Percentiles rank a stretch among this genome's conserved stretches.
Conservation (phyloP, 2,113 vertebrate genomes). For the Melanotaenia duboulayi region DNA sequence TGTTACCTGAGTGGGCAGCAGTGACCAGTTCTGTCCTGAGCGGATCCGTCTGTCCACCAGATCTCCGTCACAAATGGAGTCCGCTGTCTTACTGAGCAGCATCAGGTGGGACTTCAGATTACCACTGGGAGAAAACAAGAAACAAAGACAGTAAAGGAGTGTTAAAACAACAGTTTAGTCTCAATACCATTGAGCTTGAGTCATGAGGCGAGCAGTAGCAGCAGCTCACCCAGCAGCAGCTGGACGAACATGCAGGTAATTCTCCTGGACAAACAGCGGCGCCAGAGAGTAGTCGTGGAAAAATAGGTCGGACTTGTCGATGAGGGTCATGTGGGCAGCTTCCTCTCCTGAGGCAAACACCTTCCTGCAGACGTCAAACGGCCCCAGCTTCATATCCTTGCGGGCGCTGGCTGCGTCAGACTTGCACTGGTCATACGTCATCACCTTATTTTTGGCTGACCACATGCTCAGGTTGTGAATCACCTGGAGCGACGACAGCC, state of each 20-base stretch:
- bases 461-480: conserved; percentile 98
- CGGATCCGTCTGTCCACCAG: conserved; percentile 93
- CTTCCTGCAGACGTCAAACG: conserved; percentile 95
- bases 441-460: conserved; percentile 89
- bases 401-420: conserved; percentile 88
- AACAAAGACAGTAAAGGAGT: background rate
- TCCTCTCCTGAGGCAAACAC: conserved; percentile 91
- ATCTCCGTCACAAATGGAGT: conserved; percentile 95
- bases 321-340: conserved; percentile 88
- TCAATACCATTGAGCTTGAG: no score
- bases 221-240: conserved; percentile 92
- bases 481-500: conserved; percentile 81
- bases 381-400: conserved; percentile 95
- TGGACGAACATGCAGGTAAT: conserved; percentile 92
- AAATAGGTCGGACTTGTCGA: conserved; percentile 96
- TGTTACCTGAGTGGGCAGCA: conserved; percentile 93
- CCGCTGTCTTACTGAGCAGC: conserved; percentile 94
- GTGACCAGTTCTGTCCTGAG: conserved; percentile 91
- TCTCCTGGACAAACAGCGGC: conserved; percentile 98
- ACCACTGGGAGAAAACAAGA: conserved; percentile 75
- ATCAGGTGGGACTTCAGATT: conserved; percentile 91
- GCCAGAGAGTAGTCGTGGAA: conserved; percentile 97
- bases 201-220: background rate
- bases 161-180: background rate
- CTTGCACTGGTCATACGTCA: conserved; percentile 95